phyloP scores from a whole-genome alignment of 30 jellyfish, hydroid and myxozoan species.

The Hydractinia echinata region DNA sequence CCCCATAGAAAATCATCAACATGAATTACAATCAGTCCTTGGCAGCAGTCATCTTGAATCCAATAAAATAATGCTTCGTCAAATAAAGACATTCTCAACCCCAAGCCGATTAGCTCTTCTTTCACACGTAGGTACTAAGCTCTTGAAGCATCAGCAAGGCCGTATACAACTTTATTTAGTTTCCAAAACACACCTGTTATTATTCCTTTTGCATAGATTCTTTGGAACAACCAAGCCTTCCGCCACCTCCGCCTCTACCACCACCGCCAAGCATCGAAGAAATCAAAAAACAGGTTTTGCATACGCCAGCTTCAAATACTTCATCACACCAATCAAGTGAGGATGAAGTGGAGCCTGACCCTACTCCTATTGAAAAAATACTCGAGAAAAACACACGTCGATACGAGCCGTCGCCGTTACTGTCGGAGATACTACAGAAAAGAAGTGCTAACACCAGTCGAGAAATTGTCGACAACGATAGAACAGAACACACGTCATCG shows the following conservation, averaged over 20 bases:
- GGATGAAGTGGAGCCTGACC: not conserved
- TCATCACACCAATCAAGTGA: no score
- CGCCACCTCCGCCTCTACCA: slow-evolving; percentile 40
- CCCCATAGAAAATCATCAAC: no score
- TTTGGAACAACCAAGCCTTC: not conserved
- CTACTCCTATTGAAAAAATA: not conserved
- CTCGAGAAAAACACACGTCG: slow-evolving; percentile 8
- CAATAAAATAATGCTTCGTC: no score
- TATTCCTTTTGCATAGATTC: no score
- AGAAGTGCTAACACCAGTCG: not conserved
- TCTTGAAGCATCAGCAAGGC: no score
- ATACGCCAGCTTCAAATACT: not conserved
- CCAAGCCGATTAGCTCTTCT: no score
- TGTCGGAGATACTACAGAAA: not conserved
- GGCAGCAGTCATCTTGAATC: no score
- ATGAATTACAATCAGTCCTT: no score
- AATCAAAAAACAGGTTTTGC: slow-evolving; percentile 1
- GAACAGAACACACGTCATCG: not conserved
- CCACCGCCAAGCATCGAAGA: slow-evolving; percentile 20
- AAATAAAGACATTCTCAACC: no score
- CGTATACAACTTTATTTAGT: no score
- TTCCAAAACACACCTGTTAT: no score
- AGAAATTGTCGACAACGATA: not conserved
- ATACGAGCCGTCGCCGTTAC: slow-evolving; percentile 27
- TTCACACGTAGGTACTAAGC: no score